A percentile compares a stretch with the other conserved stretches of the same genome.
Evolutionary conservation across 2,888 invertebrate genomes (phyloP).

Genomic region (Drosophila algonquin): DNA sequence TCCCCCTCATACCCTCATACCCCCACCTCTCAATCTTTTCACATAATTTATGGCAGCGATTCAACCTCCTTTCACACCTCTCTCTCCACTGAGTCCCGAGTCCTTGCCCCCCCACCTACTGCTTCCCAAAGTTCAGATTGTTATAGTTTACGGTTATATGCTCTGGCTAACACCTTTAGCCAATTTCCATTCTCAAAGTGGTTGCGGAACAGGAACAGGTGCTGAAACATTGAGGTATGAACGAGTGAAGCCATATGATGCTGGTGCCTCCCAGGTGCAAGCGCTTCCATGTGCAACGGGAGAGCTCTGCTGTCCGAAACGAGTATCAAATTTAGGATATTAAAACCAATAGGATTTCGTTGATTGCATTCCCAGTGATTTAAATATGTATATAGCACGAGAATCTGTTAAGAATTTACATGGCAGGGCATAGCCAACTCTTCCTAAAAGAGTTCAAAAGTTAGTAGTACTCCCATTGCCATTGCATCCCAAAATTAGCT

Average conservation of each 20-base stretch:
- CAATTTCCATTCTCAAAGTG: slow-evolving; percentile 35
- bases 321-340: neutral
- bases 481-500: too few species aligned
- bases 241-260: slow-evolving; percentile 2
- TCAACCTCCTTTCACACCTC: slow-evolving; percentile 4
- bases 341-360: neutral
- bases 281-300: neutral
- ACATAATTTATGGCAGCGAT: slow-evolving; percentile 68
- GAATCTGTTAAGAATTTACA: neutral
- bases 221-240: slow-evolving; percentile 14
- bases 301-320: neutral
- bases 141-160: slow-evolving; percentile 46
- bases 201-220: slow-evolving; percentile 14
- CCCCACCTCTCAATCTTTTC: slow-evolving; percentile 35
- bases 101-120: neutral
- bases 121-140: slow-evolving; percentile 19
- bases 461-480: too few species aligned
- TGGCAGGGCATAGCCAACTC: too few species aligned
- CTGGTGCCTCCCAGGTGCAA: neutral
- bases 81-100: neutral
- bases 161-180: slow-evolving; percentile 47
- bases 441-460: too few species aligned
- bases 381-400: neutral
- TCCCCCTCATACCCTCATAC: neutral
- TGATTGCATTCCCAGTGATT: neutral